Evolutionary conservation across 2,797 vertebrate species (phyloP), one percentile per base, ranked within the genome.

Genomic region (Pseudochirops corinnae): DNA sequence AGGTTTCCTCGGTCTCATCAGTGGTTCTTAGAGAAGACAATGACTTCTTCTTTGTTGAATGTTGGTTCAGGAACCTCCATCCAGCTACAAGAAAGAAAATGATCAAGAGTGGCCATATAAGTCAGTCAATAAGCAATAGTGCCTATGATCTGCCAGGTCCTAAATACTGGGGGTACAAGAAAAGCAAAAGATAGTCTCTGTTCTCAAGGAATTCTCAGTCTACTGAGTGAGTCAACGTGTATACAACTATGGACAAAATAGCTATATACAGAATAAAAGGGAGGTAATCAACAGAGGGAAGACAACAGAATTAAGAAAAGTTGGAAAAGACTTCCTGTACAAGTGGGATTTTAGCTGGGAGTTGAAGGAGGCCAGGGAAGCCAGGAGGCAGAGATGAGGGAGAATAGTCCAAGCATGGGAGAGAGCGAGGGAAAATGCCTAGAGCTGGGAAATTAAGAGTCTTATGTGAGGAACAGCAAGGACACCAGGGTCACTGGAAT

Each of bases 11-110:
- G 0, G 95, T 95, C 28, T 98, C 98, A 60, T 98, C 98, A 0
- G 93, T 50, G 46, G 96, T 55, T 46, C 90, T 96, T 1, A 62
- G 1, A 18, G 93, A 93, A 0, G 95, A 95, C 13, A 97, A 90
- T 1, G 93, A 90, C 92, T 97, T 98, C 97, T 97, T 98, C 55
- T 97, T 97, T 29, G 91, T 0, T 0, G 96, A 95, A 92, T 96
- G 95, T 1, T 95, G 90, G 87, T 96, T 96, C 2, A 93, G 26
- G 18, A 95, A 93, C 46, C 97, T 97, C 96, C 96, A 98, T 31
- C 96, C 93, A n/a, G 95, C 98, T 98, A 91, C 16, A 6, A 39
- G 91, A 53, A 0, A 1, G 0, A 31, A 14, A 60, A n/a, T 0
- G 26, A 3, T 56, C n/a, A 93, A 52, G 29, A 0, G 0, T 0